Base-by-base conservation (phyloP, 2,797 vertebrate species). In the Coranthus polyacanthus region DNA sequence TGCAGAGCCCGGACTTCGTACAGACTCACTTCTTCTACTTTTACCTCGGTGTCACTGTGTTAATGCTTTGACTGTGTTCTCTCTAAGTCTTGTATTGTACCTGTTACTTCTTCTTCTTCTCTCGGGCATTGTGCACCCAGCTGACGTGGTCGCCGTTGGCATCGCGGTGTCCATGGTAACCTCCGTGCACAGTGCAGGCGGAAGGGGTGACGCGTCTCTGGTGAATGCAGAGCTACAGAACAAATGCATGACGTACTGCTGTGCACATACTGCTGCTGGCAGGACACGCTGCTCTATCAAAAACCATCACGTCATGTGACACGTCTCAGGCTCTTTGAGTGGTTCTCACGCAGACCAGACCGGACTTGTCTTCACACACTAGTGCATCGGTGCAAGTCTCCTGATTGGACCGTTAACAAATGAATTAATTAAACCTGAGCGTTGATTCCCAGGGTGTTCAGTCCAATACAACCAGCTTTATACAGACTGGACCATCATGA, bases 101-200 rank as follows among this genome's bases (percentile, higher is more conserved):
- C 67, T 75, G 43, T 21, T 65, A 34, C 12, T 17, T 1, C 13
- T 68, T 16, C 16, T 3, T 6, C 1, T 12, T 17, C 38, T 69
- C 79, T 57, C 61, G 64, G 77, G 58, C 72, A 78, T 11, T 41
- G 17, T 51, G 38, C 57, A 62, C 42, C 8, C 24, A n/a, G 77
- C 58, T 84, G 75, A 81, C 12, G 62, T 76, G 15, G 75, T 71
- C 45, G 71, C 83, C 84, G 52, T 79, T 58, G 80, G 68, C 46
- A 3, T 75, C 72, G 72, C 72, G 52, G 18, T 12, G 78, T 73
- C 78, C 68, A 82, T 87, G 49, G 82, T 75, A 88, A 87, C 82
- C 45, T 4, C 51, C 38, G 60, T 55, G 75, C 50, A 66, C 64
- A 46, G 62, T n/a, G n/a, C n/a, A n/a, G 38, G 53, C 42, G 2